Conservation (phyloP, 2,888 invertebrate genomes). For the Acleris holmiana region DNA sequence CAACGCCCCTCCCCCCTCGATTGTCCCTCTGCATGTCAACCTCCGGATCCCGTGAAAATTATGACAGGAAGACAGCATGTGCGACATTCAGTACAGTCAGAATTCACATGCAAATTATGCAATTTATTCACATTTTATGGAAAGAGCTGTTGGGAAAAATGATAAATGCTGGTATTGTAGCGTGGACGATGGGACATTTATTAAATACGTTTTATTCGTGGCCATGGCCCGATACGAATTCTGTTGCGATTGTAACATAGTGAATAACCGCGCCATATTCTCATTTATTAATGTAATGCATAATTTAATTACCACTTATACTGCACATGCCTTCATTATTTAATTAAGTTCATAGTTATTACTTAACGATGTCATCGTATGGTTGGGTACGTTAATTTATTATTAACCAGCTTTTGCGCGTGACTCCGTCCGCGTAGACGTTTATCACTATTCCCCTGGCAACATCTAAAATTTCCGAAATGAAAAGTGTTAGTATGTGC, state of each 20-base stretch:
- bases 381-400: too few relatives aligned
- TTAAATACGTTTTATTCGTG: neutral
- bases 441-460: too few relatives aligned
- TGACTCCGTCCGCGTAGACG: too few relatives aligned
- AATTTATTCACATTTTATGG: slow-evolving; percentile 16
- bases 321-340: too few relatives aligned
- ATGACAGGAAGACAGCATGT: slow-evolving; percentile 27
- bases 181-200: slow-evolving; percentile 1
- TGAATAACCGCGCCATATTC: too few relatives aligned
- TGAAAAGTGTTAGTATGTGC: too few relatives aligned
- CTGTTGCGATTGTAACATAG: neutral
- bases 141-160: slow-evolving; percentile 25
- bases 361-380: too few relatives aligned
- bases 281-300: too few relatives aligned
- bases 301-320: too few relatives aligned
- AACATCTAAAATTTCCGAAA: too few relatives aligned
- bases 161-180: slow-evolving; percentile 18
- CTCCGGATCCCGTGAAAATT: slow-evolving; percentile 29
- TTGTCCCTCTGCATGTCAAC: slow-evolving; percentile 12
- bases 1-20: slow-evolving; percentile 17
- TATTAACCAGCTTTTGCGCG: too few relatives aligned
- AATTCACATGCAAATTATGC: slow-evolving; percentile 35
- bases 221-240: neutral
- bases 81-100: slow-evolving; percentile 30
- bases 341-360: too few relatives aligned